These are phyloP conservation scores for Ictalurus furcatus DNA, from an alignment of 2,113 vertebrate genomes.

Conservation along the genomic window DNA sequence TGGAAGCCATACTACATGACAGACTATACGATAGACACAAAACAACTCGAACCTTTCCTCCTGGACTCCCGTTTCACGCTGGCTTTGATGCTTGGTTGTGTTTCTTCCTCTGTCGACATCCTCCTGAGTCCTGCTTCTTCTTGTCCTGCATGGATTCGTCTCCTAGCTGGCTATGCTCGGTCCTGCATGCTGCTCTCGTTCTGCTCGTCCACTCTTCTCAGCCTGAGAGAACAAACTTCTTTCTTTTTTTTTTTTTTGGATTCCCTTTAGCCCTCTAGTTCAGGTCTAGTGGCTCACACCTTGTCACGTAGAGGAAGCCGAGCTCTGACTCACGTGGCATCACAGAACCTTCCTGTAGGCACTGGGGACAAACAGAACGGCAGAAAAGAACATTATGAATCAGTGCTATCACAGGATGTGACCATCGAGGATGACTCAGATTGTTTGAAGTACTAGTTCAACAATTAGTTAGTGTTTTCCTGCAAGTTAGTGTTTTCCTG, in stretches of 20 bases:
- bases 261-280: constrained; percentile 20
- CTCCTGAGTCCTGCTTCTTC: constrained; percentile 79
- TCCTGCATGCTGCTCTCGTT: background rate
- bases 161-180: constrained; percentile 45
- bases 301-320: constrained; percentile 3
- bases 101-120: constrained; percentile 94
- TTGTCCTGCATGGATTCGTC: constrained; percentile 67
- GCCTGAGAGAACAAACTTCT: background rate
- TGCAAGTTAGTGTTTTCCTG: background rate
- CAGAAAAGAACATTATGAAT: constrained; percentile 10
- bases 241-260: background rate
- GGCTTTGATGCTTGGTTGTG: constrained; percentile 98
- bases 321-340: constrained; percentile 3
- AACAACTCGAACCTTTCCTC: constrained; percentile 86
- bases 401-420: background rate
- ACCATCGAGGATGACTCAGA: background rate
- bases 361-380: constrained; percentile 31
- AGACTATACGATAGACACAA: background rate
- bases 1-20: background rate
- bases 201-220: constrained; percentile 1
- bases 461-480: background rate
- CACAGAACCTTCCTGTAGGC: constrained; percentile 10
- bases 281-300: background rate
- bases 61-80: constrained; percentile 94
- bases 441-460: background rate